A percentile compares a stretch with the other conserved stretches of the same genome.
phyloP scores from a whole-genome alignment of 92 coral and sea anemone species.

The Actinostola sp. region DNA sequence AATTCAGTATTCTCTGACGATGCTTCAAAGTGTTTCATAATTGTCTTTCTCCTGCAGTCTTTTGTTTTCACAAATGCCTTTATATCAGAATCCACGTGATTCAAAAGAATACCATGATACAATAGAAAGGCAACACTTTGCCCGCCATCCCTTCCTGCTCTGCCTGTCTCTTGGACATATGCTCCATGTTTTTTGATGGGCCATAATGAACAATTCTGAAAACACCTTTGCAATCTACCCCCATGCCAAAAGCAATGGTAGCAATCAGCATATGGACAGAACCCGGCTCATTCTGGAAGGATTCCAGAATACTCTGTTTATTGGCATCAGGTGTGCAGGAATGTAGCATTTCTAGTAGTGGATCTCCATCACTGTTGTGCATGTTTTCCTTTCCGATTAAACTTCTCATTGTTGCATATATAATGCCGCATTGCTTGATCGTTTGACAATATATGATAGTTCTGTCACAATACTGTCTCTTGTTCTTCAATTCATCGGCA shows the following conservation, averaged over 20 bases:
- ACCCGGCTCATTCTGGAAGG: not conserved
- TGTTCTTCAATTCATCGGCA: too few species aligned
- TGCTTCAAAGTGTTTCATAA: conserved; percentile 48
- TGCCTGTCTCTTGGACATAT: conserved; percentile 50
- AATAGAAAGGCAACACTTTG: conserved; percentile 26
- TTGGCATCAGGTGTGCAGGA: conserved; percentile 36
- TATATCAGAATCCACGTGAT: conserved; percentile 47
- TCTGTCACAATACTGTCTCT: not conserved
- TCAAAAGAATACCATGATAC: conserved; percentile 45
- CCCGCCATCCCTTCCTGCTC: conserved; percentile 47
- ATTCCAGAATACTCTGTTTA: conserved; percentile 9
- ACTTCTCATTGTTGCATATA: conserved; percentile 14
- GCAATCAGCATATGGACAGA: not conserved
- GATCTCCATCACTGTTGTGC: conserved; percentile 1
- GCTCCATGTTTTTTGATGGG: conserved; percentile 42
- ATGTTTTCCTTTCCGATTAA: not conserved
- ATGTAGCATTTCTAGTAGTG: conserved; percentile 28
- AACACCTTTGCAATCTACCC: conserved; percentile 13
- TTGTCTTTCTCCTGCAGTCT: conserved; percentile 37
- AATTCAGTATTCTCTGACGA: conserved; percentile 14
- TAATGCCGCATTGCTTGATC: conserved; percentile 26
- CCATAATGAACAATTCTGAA: conserved; percentile 1
- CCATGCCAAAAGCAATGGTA: conserved; percentile 1
- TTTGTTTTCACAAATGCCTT: conserved; percentile 23
- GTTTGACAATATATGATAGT: conserved; percentile 49